Percentiles rank a stretch among this genome's conserved stretches.
Evolutionary conservation across 37 sponge, comb jelly and placozoan genomes (phyloP).

Genomic region (Mnemiopsis leidyi): DNA sequence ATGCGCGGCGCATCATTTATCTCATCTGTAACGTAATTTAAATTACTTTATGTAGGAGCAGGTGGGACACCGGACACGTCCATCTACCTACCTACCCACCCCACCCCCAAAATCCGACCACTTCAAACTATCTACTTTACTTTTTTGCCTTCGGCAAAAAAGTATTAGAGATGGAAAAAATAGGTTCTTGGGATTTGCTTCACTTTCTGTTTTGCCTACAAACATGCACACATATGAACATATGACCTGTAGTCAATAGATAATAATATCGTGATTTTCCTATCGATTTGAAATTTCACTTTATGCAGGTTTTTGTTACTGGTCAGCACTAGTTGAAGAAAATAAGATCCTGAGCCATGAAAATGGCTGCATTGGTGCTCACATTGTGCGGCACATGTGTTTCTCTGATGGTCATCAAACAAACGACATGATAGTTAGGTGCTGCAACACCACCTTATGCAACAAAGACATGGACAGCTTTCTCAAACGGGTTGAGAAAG

Average conservation of each 20-base stretch:
- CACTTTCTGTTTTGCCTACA: not conserved
- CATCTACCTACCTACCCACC: too few species aligned
- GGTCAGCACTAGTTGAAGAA: not conserved
- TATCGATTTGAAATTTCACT: not conserved
- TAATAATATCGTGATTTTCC: not conserved
- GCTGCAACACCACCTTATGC: slow-evolving; percentile 50
- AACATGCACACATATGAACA: too few species aligned
- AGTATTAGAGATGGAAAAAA: too few species aligned
- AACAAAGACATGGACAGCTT: slow-evolving; percentile 22
- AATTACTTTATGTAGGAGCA: too few species aligned
- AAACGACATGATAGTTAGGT: not conserved
- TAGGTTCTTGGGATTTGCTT: too few species aligned
- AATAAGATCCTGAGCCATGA: not conserved
- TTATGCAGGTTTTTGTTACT: slow-evolving; percentile 26
- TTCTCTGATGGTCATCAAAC: not conserved
- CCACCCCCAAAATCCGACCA: too few species aligned
- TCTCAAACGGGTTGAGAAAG: not conserved
- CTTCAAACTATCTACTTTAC: too few species aligned
- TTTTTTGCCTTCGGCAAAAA: too few species aligned
- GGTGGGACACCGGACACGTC: too few species aligned
- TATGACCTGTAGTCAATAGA: too few species aligned
- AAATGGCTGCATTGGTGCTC: slow-evolving; percentile 55
- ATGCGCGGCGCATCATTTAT: too few species aligned
- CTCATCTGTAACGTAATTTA: too few species aligned
- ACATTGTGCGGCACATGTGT: slow-evolving; percentile 19